Evolutionary conservation across 1,140 invertebrate species (phyloP).

Genomic region (Lepeophtheirus salmonis): DNA sequence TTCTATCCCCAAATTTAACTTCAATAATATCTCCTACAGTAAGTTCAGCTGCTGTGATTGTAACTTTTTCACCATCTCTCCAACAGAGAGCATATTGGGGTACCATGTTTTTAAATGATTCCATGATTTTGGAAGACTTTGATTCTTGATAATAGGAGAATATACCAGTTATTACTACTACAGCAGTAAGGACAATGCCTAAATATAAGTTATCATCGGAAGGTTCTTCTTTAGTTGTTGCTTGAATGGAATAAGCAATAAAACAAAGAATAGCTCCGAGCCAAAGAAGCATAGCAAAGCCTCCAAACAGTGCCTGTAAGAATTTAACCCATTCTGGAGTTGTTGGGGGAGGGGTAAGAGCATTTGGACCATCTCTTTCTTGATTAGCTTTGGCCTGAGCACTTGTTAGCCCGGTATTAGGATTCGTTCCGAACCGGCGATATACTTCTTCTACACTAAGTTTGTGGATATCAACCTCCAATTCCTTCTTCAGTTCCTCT

Average conservation of each 20-base stretch:
- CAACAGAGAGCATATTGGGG: conserved; percentile 33
- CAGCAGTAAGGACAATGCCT: conserved; percentile 79
- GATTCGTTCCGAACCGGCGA: conserved; percentile 76
- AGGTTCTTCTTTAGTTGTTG: conserved; percentile 27
- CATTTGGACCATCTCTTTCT: conserved; percentile 44
- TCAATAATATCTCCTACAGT: conserved; percentile 64
- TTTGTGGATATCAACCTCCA: conserved; percentile 96
- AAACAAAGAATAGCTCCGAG: conserved; percentile 52
- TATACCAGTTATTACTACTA: conserved; percentile 86
- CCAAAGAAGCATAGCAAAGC: conserved; percentile 56
- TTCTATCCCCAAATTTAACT: conserved; percentile 55
- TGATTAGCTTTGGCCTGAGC: conserved; percentile 34
- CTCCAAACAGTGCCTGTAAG: conserved; percentile 42
- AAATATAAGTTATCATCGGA: conserved; percentile 50
- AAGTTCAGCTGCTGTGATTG: conserved; percentile 40
- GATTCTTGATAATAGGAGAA: conserved; percentile 97
- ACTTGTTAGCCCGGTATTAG: conserved; percentile 31
- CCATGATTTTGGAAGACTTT: conserved; percentile 88
- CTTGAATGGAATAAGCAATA: conserved; percentile 38
- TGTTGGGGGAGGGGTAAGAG: conserved; percentile 39
- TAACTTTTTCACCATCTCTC: conserved; percentile 52
- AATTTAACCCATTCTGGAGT: conserved; percentile 45
- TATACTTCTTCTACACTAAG: conserved; percentile 87
- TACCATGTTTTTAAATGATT: conserved; percentile 88
- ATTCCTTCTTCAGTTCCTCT: conserved; percentile 92